Evolutionary conservation across 1,140 invertebrate species (phyloP), one percentile per base, ranked within the genome.

Genomic region (Drosophila bifasciata): DNA sequence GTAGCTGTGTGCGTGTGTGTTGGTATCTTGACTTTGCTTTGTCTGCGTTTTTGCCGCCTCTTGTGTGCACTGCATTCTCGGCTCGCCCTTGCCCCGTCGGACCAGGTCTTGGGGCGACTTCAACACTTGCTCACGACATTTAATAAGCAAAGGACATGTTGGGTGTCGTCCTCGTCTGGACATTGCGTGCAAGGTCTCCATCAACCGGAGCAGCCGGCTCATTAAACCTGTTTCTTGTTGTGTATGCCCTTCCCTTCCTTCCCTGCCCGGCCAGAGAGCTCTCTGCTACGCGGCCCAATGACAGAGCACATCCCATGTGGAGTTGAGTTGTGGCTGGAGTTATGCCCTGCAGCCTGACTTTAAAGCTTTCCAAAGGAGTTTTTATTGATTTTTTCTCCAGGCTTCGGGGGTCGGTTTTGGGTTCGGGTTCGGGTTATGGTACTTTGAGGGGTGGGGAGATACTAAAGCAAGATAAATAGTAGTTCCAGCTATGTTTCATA

Each of bases 81-180:
- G 19, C 41, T 71, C 49, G 52, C 53, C 39, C n/a, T 36, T 44
- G 58, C 28, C 58, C 56, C n/a, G n/a, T 60, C 25, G 17, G 45
- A 25, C 11, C 6, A 9, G 48, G 49, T 36, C 55, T 66, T 53
- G 55, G 73, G 67, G 49, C 71, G 13, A 51, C 77, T 61, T 77
- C 61, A 83, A 79, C 83, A 86, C 77, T 86, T 88, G 73, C 81
- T 88, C 81, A 75, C 68, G 77, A 86, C 81, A 88, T 86, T 86
- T 86, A 86, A 86, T 86, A 81, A 86, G 77, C 77, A 86, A 68
- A 88, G 83, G 81, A 86, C 83, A 86, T 81, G 83, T 86, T 74
- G 58, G 76, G 73, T 77, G 73, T 81, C 81, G 73, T 69, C 63
- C 58, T 68, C 61, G 40, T 41, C 44, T 36, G 28, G 19, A 52